Evolutionary conservation across 92 coral and sea anemone species (phyloP), one percentile per base, ranked within the genome.

Genomic region (Paragorgia papillata): DNA sequence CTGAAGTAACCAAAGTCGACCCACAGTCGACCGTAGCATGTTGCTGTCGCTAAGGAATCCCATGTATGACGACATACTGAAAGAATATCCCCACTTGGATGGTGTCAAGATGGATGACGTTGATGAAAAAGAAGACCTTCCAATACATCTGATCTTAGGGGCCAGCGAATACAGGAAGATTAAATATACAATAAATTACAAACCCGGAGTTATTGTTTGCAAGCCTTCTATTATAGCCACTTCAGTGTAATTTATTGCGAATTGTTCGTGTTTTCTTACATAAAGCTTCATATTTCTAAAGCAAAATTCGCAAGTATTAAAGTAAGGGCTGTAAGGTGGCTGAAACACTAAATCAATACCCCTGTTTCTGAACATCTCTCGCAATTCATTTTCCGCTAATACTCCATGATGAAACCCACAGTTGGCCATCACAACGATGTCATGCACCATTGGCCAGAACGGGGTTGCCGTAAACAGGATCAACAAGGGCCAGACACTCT

Each of bases 261-360:
- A 81, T 43, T 81, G 80, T 70, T 81, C 85, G 70, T 81, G 69
- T 33, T 61, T 54, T 69, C 80, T 40, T 46, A 81, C 70, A 57
- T 81, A 73, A 27, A 57, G 69, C 44, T 81, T 81, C 80, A 81
- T 71, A 12, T 69, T 26, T 27, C 74, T 56, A 57, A 71, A 80
- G 41, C 80, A 80, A 48, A 70, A 74, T 57, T 82, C 66, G 32
- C 86, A 82, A n/a, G 74, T 82, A 56, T 82, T 82, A 54, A 82
- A 74, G 31, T 63, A 39, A 51, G 86, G 86, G 27, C 75, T 61
- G 35, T 74, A 82, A 17, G 86, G 86, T 5, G 82, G 86, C 46
- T 82, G 86, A 33, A 82, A 82, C 31, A 82, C 48, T 34, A 82
- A 59, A 48, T 57, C 75, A 51, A 75, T 64, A 54, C 81, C 81